Evolutionary conservation across 2,888 invertebrate species (phyloP).

Genomic region (Trachelus stipa): DNA sequence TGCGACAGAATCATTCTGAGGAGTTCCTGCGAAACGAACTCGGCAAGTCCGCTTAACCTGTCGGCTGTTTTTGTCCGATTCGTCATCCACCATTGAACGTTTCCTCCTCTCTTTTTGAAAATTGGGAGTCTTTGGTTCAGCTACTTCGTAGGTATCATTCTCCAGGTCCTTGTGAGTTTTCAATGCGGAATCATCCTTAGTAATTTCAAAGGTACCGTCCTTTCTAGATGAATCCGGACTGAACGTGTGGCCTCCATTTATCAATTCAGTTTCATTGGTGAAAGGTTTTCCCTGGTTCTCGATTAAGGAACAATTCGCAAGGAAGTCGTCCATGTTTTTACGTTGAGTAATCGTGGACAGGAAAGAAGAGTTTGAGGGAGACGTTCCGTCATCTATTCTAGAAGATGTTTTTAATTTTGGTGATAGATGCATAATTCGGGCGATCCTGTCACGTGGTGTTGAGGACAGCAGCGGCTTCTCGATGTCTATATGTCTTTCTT

Average conservation of each 20-base stretch:
- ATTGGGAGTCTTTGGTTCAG: slow-evolving; percentile 44
- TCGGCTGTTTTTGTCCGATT: slow-evolving; percentile 18
- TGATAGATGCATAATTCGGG: slow-evolving; percentile 32
- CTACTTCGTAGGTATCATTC: slow-evolving; percentile 47
- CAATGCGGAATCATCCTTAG: slow-evolving; percentile 1
- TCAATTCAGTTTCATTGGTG: slow-evolving; percentile 24
- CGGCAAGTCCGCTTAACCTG: slow-evolving; percentile 34
- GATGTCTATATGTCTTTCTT: neutral
- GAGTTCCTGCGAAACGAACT: slow-evolving; percentile 42
- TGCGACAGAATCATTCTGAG: neutral
- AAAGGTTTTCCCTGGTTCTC: slow-evolving; percentile 30
- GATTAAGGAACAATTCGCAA: slow-evolving; percentile 14
- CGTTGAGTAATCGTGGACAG: slow-evolving; percentile 15
- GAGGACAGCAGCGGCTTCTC: slow-evolving; percentile 24
- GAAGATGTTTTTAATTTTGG: slow-evolving; percentile 21
- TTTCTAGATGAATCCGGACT: slow-evolving; percentile 4
- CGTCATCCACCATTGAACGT: slow-evolving; percentile 24
- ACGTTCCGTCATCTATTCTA: slow-evolving; percentile 1
- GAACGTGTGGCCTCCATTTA: slow-evolving; percentile 10
- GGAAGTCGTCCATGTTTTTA: slow-evolving; percentile 12
- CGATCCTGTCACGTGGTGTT: slow-evolving; percentile 34
- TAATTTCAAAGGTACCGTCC: slow-evolving; percentile 27
- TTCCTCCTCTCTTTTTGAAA: slow-evolving; percentile 35
- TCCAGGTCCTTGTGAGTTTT: slow-evolving; percentile 3
- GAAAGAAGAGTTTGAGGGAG: neutral